Evolutionary conservation across 1,140 invertebrate genomes (phyloP).

Genomic region (Paraescarpia echinospica): DNA sequence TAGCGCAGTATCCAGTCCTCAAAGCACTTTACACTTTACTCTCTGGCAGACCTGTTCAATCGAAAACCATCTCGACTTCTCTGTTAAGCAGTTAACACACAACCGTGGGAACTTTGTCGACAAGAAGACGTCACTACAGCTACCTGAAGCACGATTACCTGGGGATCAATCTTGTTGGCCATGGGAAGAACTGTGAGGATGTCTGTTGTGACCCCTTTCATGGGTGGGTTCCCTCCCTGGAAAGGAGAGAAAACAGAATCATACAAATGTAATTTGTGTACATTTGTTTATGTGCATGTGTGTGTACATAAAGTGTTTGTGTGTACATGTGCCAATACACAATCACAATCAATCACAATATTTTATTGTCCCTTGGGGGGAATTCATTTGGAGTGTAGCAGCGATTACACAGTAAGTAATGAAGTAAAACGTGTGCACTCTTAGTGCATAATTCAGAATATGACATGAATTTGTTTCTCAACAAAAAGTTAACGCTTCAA

Average conservation of each 20-base stretch:
- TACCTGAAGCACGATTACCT: slow-evolving; percentile 34
- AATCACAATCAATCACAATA: too few relatives aligned
- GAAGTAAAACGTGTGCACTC: not conserved
- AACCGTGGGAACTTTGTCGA: too few relatives aligned
- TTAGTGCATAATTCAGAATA: too few relatives aligned
- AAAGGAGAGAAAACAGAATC: slow-evolving; percentile 7
- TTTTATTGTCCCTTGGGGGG: too few relatives aligned
- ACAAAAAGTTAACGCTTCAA: too few relatives aligned
- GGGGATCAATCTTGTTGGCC: slow-evolving; percentile 55
- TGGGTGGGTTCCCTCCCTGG: not conserved
- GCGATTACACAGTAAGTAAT: not conserved
- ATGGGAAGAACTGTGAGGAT: slow-evolving; percentile 50
- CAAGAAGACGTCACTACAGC: not conserved
- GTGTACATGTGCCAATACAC: not conserved
- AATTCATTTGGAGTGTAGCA: not conserved
- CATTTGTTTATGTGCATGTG: not conserved
- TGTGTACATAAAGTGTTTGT: not conserved
- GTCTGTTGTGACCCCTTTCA: slow-evolving; percentile 48
- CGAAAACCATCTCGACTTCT: too few relatives aligned
- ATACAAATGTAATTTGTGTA: not conserved
- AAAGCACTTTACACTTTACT: too few relatives aligned
- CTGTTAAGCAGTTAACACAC: too few relatives aligned
- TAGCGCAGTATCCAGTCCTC: too few relatives aligned
- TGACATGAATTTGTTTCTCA: too few relatives aligned
- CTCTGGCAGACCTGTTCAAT: too few relatives aligned